Conservation (phyloP, 2,888 invertebrate genomes). For the Abrostola tripartita region DNA sequence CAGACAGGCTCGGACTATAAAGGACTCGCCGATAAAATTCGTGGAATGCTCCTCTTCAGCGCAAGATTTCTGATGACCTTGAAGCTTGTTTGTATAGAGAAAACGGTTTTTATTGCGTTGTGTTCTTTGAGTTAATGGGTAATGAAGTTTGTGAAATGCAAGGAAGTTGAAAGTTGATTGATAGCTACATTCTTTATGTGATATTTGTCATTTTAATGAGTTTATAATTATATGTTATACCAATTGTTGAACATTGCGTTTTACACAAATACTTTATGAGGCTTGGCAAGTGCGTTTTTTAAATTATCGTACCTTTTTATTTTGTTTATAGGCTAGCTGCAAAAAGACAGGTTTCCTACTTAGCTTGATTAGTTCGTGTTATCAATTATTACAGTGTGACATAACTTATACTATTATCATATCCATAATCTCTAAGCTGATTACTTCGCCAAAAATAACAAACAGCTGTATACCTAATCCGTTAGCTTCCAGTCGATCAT, state of each 20-base stretch:
- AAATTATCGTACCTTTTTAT: too few relatives aligned
- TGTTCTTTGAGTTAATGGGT: background rate
- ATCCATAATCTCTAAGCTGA: slow-evolving; percentile 15
- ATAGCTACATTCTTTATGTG: too few relatives aligned
- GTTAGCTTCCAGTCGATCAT: background rate
- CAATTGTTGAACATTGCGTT: too few relatives aligned
- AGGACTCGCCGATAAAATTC: background rate
- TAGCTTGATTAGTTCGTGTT: background rate
- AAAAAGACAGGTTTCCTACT: too few relatives aligned
- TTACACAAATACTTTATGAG: too few relatives aligned
- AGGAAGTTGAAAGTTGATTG: background rate
- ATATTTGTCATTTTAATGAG: too few relatives aligned
- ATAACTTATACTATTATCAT: slow-evolving; percentile 6
- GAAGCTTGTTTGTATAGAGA: background rate
- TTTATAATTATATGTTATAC: too few relatives aligned
- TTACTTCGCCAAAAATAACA: slow-evolving; percentile 18
- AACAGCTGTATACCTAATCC: slow-evolving; percentile 25
- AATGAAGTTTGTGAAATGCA: background rate
- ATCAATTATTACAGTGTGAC: background rate
- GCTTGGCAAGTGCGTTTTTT: too few relatives aligned
- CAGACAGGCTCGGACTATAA: background rate
- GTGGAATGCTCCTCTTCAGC: background rate
- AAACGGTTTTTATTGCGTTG: background rate
- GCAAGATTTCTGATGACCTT: slow-evolving; percentile 1
- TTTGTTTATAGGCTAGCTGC: too few relatives aligned